A percentile compares a stretch with the other conserved stretches of the same genome.
Conservation (phyloP, 2,888 invertebrate species). For the Apamea monoglypha region DNA sequence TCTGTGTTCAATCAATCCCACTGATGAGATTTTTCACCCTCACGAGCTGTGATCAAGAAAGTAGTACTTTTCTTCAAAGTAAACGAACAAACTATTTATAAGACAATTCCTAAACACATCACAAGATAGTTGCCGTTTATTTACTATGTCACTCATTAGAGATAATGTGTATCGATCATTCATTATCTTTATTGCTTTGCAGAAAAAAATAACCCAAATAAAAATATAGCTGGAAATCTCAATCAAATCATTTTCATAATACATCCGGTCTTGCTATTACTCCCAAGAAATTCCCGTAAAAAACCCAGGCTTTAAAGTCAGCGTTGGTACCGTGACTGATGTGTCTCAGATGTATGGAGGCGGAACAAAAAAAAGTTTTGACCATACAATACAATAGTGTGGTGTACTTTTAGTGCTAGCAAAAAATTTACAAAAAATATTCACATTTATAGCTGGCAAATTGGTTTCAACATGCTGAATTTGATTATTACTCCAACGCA, state of each 20-base stretch:
- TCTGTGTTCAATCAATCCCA: background rate
- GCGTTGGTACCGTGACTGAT: background rate
- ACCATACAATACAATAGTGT: conserved; percentile 3
- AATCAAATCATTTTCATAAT: conserved; percentile 1
- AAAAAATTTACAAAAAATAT: background rate
- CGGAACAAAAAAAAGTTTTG: conserved; percentile 18
- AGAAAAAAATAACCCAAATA: conserved; percentile 19
- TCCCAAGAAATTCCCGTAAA: conserved; percentile 11
- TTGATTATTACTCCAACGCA: background rate
- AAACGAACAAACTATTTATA: conserved; percentile 3
- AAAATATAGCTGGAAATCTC: conserved; percentile 26
- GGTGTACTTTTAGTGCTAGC: background rate
- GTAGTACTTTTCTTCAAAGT: background rate
- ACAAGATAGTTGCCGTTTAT: conserved; percentile 15
- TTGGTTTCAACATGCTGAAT: background rate
- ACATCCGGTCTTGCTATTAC: conserved; percentile 2
- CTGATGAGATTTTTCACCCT: background rate
- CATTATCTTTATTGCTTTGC: conserved; percentile 46
- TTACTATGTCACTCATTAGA: conserved; percentile 13
- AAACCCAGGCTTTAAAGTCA: conserved; percentile 14
- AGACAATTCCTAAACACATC: background rate
- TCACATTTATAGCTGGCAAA: background rate
- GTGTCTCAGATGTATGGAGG: background rate
- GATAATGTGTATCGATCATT: conserved; percentile 44
- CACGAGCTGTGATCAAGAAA: background rate